Evolutionary conservation across 1,140 invertebrate genomes (phyloP), one percentile per base, ranked within the genome.

Genomic region (Polyergus mexicanus): DNA sequence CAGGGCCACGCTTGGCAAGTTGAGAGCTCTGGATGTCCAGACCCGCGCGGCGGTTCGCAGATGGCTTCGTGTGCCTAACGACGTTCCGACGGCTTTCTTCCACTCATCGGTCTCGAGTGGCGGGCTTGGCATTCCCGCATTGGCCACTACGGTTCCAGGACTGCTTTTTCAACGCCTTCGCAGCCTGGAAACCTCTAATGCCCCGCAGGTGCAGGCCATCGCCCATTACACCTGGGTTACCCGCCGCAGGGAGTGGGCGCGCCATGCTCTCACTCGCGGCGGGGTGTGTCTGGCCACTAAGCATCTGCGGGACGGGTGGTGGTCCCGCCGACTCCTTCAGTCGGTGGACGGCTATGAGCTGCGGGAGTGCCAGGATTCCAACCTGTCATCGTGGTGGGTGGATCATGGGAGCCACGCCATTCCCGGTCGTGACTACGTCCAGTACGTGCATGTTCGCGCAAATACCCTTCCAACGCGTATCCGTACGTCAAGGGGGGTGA

Each of bases 101-200:
- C 87, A 90, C 65, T 85, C 90, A 0, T 4, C 69, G 0, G 47
- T 77, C 11, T 0, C 0, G 19, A 54, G 56, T 47, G 90, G 87
- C 6, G 90, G 89, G 0, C 69, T 90, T 10, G 88, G 86, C 6
- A 75, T 89, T 35, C 89, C 86, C 41, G 7, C 62, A 3, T 0
- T 85, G 60, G n/a, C 56, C 25, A 69, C 62, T 1, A 22, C 65
- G 4, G 19, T 85, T n/a, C 83, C 83, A 10, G 65, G 58, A 0
- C 11, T 74, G 38, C 71, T 62, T 8, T 6, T 10, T 28, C 1
- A 16, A 10, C 74, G 74, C 5, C 19, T 44, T 2, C 0, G 25
- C 6, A 60, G 6, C 11, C n/a, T 62, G 22, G 35, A 13, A 2
- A 8, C n/a, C 0, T 76, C 74, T 0, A 3, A 10, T 5, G 22